A percentile compares a stretch with the other conserved stretches of the same genome.
Evolutionary conservation across 1,140 invertebrate genomes (phyloP).

Genomic region (Caligus rogercresseyi): DNA sequence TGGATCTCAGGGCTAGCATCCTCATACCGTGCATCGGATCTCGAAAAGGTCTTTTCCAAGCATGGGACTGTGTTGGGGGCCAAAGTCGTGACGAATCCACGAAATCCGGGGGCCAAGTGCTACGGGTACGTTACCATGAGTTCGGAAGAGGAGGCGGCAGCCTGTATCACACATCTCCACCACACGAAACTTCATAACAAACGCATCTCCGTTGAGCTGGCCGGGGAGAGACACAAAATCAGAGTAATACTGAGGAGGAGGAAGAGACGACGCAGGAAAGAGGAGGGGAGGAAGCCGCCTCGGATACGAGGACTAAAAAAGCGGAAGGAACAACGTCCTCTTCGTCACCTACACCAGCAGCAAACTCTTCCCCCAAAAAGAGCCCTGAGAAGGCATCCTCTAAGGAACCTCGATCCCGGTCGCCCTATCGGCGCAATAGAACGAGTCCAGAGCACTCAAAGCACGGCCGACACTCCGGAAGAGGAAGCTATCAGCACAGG

Average conservation of each 20-base stretch:
- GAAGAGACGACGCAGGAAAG: not conserved
- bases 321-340: too few relatives aligned
- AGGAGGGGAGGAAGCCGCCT: not conserved
- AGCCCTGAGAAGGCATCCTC: too few relatives aligned
- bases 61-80: constrained; percentile 81
- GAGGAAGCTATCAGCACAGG: too few relatives aligned
- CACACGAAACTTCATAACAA: not conserved
- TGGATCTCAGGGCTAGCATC: constrained; percentile 84
- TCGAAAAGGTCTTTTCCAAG: constrained; percentile 74
- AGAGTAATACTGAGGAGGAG: too few relatives aligned
- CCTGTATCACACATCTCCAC: not conserved
- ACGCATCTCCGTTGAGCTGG: not conserved
- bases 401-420: too few relatives aligned
- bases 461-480: too few relatives aligned
- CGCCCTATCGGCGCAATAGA: too few relatives aligned
- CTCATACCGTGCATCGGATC: constrained; percentile 67
- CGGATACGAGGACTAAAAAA: not conserved
- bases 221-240: too few relatives aligned
- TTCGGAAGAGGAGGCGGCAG: constrained; percentile 53
- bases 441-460: too few relatives aligned
- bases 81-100: constrained; percentile 83
- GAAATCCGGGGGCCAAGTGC: constrained; percentile 69
- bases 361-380: too few relatives aligned
- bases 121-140: constrained; percentile 91
- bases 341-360: too few relatives aligned